Evolutionary conservation across 2,797 vertebrate genomes (phyloP).

Genomic region (Mycteria americana): DNA sequence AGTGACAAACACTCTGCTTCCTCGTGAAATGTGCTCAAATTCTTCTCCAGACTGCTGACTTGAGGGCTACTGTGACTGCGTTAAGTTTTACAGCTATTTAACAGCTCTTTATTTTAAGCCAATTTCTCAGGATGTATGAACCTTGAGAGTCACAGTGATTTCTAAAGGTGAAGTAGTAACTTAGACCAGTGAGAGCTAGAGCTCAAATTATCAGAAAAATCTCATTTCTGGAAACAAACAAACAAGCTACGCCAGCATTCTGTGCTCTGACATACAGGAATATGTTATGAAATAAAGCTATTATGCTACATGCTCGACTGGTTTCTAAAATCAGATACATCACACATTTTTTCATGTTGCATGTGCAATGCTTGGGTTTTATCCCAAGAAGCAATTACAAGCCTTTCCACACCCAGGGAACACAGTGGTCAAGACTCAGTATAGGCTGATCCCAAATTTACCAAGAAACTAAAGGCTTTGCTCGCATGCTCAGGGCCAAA

Average conservation of each 20-base stretch:
- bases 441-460: neutral
- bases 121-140: neutral
- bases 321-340: constrained; percentile 46
- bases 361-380: neutral
- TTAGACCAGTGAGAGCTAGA: neutral
- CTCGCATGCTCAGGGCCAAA: neutral
- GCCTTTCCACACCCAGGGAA: neutral
- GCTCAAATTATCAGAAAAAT: neutral
- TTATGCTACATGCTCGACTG: neutral
- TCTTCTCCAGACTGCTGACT: neutral
- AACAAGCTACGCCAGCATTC: neutral
- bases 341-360: neutral
- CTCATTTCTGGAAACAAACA: neutral
- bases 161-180: neutral
- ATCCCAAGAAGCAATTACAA: neutral
- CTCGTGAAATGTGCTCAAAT: neutral
- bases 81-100: neutral
- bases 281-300: neutral
- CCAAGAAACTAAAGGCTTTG: neutral
- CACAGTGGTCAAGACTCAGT: neutral
- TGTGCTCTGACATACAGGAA: neutral
- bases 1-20: neutral
- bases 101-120: neutral
- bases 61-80: neutral
- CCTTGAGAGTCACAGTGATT: neutral